A percentile compares a stretch with the other conserved stretches of the same genome.
Conservation (phyloP, 23 tunicate species). For the Styela plicata region DNA sequence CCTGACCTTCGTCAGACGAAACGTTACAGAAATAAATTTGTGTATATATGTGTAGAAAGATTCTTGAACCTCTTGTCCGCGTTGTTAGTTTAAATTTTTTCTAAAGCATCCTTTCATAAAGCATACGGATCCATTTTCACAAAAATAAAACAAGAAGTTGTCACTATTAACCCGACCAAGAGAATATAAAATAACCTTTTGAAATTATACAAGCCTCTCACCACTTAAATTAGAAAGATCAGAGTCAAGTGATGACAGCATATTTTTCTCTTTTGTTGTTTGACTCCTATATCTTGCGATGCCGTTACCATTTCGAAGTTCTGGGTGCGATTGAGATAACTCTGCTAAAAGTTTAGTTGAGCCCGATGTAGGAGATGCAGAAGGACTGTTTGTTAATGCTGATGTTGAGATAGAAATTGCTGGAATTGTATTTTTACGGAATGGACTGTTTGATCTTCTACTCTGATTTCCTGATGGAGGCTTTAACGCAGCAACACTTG, state of each 20-base stretch:
- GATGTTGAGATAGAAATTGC: slow-evolving; percentile 20
- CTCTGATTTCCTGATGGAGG: neutral
- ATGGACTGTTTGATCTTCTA: neutral
- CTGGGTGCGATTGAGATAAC: slow-evolving; percentile 8
- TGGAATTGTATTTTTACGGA: slow-evolving; percentile 3
- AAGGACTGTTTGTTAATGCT: slow-evolving; percentile 13
- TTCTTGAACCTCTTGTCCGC: too few relatives aligned
- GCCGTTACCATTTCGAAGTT: neutral
- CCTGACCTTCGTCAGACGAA: too few relatives aligned
- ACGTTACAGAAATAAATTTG: too few relatives aligned
- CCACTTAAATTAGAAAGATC: slow-evolving; percentile 6
- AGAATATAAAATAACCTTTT: neutral
- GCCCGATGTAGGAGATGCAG: neutral
- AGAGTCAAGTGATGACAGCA: neutral
- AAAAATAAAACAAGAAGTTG: too few relatives aligned
- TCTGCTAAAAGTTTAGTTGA: neutral
- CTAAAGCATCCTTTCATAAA: too few relatives aligned
- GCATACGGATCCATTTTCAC: too few relatives aligned
- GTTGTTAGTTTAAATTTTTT: too few relatives aligned
- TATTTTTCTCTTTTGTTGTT: neutral
- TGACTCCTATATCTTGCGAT: neutral
- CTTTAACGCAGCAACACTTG: neutral
- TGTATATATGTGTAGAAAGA: too few relatives aligned
- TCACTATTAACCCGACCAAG: neutral
- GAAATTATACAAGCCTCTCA: neutral